phyloP scores from a whole-genome alignment of 2,113 vertebrate genomes.

The Acinonyx jubatus region DNA sequence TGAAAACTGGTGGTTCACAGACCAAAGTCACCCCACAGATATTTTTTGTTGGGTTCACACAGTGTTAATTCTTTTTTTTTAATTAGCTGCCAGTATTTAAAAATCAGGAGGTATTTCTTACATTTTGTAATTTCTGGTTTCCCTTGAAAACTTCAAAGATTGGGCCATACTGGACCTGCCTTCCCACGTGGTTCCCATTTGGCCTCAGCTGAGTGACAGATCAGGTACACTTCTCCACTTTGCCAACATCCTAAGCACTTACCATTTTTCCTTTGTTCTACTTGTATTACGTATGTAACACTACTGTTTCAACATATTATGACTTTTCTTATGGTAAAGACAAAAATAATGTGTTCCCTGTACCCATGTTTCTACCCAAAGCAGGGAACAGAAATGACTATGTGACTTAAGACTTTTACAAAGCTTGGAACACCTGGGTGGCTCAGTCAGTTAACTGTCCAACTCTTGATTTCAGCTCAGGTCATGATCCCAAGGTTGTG shows the following conservation, averaged over 20 bases:
- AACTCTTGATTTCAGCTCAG: too few species aligned
- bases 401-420: background rate
- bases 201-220: background rate
- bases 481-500: too few species aligned
- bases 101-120: background rate
- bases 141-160: background rate
- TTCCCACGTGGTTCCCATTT: background rate
- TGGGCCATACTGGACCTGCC: background rate
- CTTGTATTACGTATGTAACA: background rate
- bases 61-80: background rate
- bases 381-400: background rate
- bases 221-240: background rate
- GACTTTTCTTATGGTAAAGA: background rate
- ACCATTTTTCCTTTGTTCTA: background rate
- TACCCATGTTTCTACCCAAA: background rate
- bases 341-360: background rate
- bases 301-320: background rate
- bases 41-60: background rate
- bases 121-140: background rate
- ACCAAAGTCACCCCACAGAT: background rate
- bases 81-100: background rate
- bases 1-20: background rate
- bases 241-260: background rate
- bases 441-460: too few species aligned
- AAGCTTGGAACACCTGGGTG: too few species aligned